A percentile compares a stretch with the other conserved stretches of the same genome.
Evolutionary conservation across 2,113 vertebrate species (phyloP).

Genomic region (Grus americana): DNA sequence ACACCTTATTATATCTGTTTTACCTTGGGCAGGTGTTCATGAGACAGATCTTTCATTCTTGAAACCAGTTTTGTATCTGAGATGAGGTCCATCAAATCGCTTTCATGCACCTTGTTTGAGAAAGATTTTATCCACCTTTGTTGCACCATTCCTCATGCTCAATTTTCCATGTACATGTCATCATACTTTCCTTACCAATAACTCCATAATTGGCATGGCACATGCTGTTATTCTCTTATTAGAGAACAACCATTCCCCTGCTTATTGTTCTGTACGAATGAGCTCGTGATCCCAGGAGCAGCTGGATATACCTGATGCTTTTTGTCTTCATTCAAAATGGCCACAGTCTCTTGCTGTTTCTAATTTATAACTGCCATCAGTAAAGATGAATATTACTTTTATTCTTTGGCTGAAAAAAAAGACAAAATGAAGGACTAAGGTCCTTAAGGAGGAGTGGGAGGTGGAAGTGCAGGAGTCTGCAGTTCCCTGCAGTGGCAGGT

Average conservation of each 20-base stretch:
- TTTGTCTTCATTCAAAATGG: constrained; percentile 3
- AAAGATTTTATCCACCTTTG: neutral
- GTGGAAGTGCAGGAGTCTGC: neutral
- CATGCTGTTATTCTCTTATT: neutral
- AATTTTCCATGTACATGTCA: accelerated
- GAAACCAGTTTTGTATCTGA: neutral
- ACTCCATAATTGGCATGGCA: neutral
- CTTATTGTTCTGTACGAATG: neutral
- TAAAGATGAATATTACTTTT: neutral
- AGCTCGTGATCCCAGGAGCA: neutral
- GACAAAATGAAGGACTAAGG: neutral
- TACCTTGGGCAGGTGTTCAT: neutral
- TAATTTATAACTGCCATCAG: neutral
- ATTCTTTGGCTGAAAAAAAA: neutral
- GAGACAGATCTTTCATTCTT: neutral
- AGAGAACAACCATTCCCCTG: neutral
- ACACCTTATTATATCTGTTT: neutral
- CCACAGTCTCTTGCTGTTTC: neutral
- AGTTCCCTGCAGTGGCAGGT: neutral
- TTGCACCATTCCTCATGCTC: neutral
- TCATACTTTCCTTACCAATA: neutral
- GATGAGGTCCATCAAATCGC: neutral
- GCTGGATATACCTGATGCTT: neutral
- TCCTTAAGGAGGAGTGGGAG: neutral
- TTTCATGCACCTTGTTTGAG: neutral